These are phyloP conservation scores for Platerodrilus igneus DNA, from an alignment of 2,888 invertebrate genomes.

Conservation along the genomic window DNA sequence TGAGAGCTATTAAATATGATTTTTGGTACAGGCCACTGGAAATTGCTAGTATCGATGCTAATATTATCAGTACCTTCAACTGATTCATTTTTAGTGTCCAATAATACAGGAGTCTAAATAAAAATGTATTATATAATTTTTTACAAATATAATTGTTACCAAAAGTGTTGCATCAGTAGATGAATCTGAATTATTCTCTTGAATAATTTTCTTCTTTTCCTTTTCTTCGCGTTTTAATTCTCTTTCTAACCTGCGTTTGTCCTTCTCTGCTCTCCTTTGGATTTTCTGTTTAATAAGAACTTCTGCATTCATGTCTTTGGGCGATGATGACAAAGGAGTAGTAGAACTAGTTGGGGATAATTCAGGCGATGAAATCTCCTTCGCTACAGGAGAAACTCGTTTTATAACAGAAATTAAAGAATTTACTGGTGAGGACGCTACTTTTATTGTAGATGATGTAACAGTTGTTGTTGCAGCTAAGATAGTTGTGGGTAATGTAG, in stretches of 20 bases:
- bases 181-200: conserved; percentile 41
- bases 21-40: conserved; percentile 39
- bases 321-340: neutral
- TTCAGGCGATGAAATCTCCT: conserved; percentile 16
- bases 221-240: conserved; percentile 44
- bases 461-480: conserved; percentile 2
- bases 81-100: conserved; percentile 28
- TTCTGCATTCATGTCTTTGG: conserved; percentile 34
- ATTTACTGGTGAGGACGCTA: too few relatives aligned
- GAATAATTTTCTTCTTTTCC: too few relatives aligned
- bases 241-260: conserved; percentile 41
- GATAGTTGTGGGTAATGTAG: conserved; percentile 1
- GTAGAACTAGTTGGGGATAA: too few relatives aligned
- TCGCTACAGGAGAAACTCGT: too few relatives aligned
- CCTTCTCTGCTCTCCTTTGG: conserved; percentile 42
- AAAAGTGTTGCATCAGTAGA: conserved; percentile 48
- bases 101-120: too few relatives aligned
- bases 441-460: too few relatives aligned
- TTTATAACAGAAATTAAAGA: too few relatives aligned
- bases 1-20: conserved; percentile 36
- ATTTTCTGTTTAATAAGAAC: conserved; percentile 38
- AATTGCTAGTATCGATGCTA: conserved; percentile 20
- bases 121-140: too few relatives aligned
- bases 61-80: conserved; percentile 28
- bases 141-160: too few relatives aligned